Evolutionary conservation across 2,113 vertebrate genomes (phyloP), one percentile per base, ranked within the genome.

Genomic region (Lontra canadensis): DNA sequence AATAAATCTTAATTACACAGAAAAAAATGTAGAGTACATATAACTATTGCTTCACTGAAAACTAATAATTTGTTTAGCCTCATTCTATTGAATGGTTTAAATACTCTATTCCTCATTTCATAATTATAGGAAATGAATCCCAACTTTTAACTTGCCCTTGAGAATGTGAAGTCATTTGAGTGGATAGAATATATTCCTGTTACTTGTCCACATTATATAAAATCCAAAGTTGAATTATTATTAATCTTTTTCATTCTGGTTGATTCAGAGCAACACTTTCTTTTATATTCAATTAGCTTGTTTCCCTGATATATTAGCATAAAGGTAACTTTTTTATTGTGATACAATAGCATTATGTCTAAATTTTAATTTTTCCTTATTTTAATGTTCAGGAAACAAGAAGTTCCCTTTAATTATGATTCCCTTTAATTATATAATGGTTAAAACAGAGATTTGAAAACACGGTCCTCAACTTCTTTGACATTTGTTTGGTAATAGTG

Each of bases 1-100:
- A 93, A 97, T 98, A 97, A 92, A 96, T 98, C 96, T 97, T 92
- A 97, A 95, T 97, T 98, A 97, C 42, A 93, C 23, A 65, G 92
- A 94, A 94, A 95, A 93, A 96, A 93, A 65, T 10, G 12, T 52
- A 92, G 79, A 34, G 34, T 61, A 90, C 49, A 81, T 87, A 92
- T 74, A 97, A 73, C 44, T 76, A 67, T 71, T 92, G 95, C 67
- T 71, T 95, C 31, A 76, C 93, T 93, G 78, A 95, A 95, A 96
- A 82, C 93, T 76, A 93, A 91, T 94, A 79, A 95, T 96, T 97
- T 96, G 89, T 97, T 98, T 97, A 92, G 92, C 81, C n/a, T 47
- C 57, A 96, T 94, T 95, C 82, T 96, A 55, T 74, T 96, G 91
- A 93, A 90, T 89, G 52, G 39, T 76, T 97, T 96, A 96, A 97